phyloP scores from a whole-genome alignment of 2,113 vertebrate genomes.

The Pristiophorus japonicus region DNA sequence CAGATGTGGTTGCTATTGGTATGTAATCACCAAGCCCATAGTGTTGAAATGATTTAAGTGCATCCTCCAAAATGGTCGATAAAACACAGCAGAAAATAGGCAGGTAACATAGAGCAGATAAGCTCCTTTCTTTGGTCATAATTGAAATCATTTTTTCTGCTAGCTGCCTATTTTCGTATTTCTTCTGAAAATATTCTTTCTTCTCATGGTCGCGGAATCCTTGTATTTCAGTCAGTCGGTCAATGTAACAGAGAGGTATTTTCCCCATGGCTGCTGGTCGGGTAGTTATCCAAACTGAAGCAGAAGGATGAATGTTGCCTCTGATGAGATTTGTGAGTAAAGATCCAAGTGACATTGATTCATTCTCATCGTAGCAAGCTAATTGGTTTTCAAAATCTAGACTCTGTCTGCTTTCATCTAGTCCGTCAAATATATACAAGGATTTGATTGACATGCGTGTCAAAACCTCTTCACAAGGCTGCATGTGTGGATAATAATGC shows the following conservation, averaged over 20 bases:
- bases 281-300: slow-evolving; percentile 30
- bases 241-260: slow-evolving; percentile 49
- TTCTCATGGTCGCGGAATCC: slow-evolving; percentile 53
- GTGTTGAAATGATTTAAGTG: slow-evolving; percentile 29
- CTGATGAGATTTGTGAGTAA: slow-evolving; percentile 21
- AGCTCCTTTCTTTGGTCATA: slow-evolving; percentile 43
- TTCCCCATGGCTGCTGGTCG: slow-evolving; percentile 43
- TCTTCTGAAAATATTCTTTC: slow-evolving; percentile 51
- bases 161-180: slow-evolving; percentile 39
- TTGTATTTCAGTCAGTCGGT: slow-evolving; percentile 49
- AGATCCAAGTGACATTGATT: slow-evolving; percentile 41
- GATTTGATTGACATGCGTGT: slow-evolving; percentile 42
- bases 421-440: slow-evolving; percentile 57
- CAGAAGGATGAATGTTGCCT: slow-evolving; percentile 14
- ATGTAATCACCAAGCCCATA: neutral
- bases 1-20: slow-evolving; percentile 45
- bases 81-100: slow-evolving; percentile 59
- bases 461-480: slow-evolving; percentile 44
- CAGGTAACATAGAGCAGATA: slow-evolving; percentile 47
- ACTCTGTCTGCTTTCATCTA: slow-evolving; percentile 49
- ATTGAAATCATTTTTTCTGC: slow-evolving; percentile 41
- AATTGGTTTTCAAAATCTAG: slow-evolving; percentile 55
- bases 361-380: slow-evolving; percentile 41
- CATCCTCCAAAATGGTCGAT: slow-evolving; percentile 45
- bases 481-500: slow-evolving; percentile 42